Conservation (phyloP, 2,888 invertebrate genomes). For the Gortyna flavago region DNA sequence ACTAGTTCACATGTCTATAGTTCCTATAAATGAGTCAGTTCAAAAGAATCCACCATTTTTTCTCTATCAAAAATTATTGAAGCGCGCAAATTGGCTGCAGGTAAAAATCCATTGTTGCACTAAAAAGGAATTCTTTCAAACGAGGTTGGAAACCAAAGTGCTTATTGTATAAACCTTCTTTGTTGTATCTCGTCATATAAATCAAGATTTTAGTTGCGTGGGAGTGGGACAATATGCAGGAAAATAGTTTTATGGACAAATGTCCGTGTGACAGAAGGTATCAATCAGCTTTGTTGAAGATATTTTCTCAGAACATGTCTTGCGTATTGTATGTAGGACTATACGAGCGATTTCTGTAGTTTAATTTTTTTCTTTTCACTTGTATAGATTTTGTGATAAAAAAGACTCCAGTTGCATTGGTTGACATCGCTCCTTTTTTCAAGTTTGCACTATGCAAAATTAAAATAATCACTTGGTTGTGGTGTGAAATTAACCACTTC, state of each 20-base stretch:
- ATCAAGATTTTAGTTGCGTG: slow-evolving; percentile 59
- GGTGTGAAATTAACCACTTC: neutral
- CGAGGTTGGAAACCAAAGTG: slow-evolving; percentile 48
- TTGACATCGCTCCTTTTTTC: neutral
- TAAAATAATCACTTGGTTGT: neutral
- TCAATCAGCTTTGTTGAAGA: slow-evolving; percentile 43
- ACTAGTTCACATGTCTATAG: neutral
- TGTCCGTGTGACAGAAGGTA: slow-evolving; percentile 50
- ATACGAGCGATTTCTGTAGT: neutral
- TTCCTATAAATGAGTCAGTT: neutral
- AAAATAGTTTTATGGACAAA: slow-evolving; percentile 53
- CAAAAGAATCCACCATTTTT: slow-evolving; percentile 25
- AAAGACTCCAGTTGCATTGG: neutral
- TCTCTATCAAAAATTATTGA: slow-evolving; percentile 52
- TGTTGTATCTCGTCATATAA: slow-evolving; percentile 57
- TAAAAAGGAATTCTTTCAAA: slow-evolving; percentile 59
- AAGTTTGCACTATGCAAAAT: neutral
- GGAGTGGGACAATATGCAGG: slow-evolving; percentile 52
- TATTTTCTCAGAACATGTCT: slow-evolving; percentile 33
- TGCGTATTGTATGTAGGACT: slow-evolving; percentile 10
- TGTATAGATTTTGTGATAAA: slow-evolving; percentile 3
- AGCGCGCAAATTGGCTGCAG: slow-evolving; percentile 63
- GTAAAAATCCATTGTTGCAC: slow-evolving; percentile 60
- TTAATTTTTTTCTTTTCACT: neutral
- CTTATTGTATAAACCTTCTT: slow-evolving; percentile 56